Conservation (phyloP, 1,140 invertebrate species). For the Bombus fervidus region DNA sequence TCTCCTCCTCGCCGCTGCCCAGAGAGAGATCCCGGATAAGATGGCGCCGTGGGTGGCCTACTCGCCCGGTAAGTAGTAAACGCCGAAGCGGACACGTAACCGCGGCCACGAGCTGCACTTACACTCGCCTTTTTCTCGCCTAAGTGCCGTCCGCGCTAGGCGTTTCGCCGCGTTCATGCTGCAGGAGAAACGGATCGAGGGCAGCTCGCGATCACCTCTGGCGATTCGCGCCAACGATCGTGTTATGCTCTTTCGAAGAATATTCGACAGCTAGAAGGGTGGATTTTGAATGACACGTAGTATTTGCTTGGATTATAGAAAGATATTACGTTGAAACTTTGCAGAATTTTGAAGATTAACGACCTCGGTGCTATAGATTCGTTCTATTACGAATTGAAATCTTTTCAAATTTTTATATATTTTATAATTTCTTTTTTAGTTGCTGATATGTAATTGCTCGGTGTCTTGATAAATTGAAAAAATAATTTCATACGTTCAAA, state of each 20-base stretch:
- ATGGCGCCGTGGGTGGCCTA: slow-evolving; percentile 80
- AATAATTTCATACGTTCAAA: too few relatives aligned
- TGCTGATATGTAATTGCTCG: too few relatives aligned
- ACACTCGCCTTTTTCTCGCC: slow-evolving; percentile 56
- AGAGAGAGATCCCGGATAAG: slow-evolving; percentile 77
- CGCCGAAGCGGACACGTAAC: slow-evolving; percentile 69
- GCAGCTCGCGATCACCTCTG: slow-evolving; percentile 19
- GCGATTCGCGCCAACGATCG: slow-evolving; percentile 1
- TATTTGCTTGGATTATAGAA: too few relatives aligned
- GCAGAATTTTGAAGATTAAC: too few relatives aligned
- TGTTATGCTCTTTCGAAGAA: not conserved
- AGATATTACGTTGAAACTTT: too few relatives aligned
- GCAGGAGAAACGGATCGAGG: slow-evolving; percentile 34
- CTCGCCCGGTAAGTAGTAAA: slow-evolving; percentile 70
- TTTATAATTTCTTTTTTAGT: too few relatives aligned
- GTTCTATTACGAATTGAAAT: too few relatives aligned
- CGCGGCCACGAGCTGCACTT: slow-evolving; percentile 60
- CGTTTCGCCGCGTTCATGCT: not conserved
- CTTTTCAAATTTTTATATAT: too few relatives aligned
- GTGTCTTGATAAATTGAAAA: too few relatives aligned
- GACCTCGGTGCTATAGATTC: too few relatives aligned
- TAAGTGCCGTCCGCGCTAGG: slow-evolving; percentile 42
- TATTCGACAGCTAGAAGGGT: not conserved
- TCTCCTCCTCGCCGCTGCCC: slow-evolving; percentile 56
- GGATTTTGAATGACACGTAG: too few relatives aligned